These are phyloP conservation scores for Hippopotamus amphibius DNA, from an alignment of 2,113 vertebrate species.

Conservation along the genomic window DNA sequence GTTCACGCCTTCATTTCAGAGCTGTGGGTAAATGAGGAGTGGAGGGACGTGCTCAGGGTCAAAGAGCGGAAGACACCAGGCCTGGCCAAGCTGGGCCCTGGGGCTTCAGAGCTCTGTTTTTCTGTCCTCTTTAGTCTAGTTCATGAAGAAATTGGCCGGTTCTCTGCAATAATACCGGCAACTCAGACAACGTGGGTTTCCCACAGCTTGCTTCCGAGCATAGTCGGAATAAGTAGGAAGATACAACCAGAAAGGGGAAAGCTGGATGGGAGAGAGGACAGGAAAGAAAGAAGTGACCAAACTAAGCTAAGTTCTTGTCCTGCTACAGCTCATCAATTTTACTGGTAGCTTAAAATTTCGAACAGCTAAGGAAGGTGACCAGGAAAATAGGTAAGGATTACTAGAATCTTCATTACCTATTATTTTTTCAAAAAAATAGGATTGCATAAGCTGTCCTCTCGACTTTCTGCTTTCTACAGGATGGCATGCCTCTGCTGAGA, in stretches of 20 bases:
- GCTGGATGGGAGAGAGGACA: not conserved
- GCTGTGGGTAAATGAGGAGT: not conserved
- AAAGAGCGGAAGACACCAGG: not conserved
- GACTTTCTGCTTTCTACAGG: not conserved
- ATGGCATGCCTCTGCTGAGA: not conserved
- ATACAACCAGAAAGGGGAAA: not conserved
- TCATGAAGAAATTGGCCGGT: not conserved
- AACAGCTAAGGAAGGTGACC: not conserved
- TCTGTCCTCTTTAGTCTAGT: not conserved
- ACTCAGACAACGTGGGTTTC: not conserved
- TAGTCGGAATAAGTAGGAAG: slow-evolving; percentile 23
- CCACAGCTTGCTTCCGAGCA: not conserved
- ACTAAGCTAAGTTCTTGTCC: not conserved
- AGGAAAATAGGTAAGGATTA: not conserved
- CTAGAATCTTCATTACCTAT: slow-evolving; percentile 8
- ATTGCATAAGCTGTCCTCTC: not conserved
- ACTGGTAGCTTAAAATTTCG: not conserved
- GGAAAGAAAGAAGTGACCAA: not conserved
- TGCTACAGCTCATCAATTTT: slow-evolving; percentile 17
- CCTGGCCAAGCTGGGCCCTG: not conserved
- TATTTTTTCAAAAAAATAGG: not conserved
- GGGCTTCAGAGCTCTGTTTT: not conserved
- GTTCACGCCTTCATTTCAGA: not conserved
- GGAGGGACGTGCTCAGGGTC: not conserved
- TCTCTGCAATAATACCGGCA: not conserved